Evolutionary conservation across 2,113 vertebrate genomes (phyloP).

Genomic region (Notiomystis cincta): DNA sequence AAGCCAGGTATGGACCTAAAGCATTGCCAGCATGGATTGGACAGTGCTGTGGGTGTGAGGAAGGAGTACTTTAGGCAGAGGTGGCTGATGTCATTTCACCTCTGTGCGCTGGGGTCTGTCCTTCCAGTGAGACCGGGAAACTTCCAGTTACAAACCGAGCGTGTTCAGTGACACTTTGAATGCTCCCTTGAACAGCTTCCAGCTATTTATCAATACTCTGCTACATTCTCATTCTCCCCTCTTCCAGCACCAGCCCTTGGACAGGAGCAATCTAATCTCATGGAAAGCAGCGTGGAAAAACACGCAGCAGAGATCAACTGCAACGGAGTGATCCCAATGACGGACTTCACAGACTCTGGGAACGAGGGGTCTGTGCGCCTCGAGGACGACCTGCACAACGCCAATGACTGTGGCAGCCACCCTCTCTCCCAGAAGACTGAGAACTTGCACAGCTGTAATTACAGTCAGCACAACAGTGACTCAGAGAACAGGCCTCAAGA

Average conservation of each 20-base stretch:
- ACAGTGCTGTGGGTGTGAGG: background rate
- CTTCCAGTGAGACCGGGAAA: background rate
- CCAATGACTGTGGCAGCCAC: constrained; percentile 70
- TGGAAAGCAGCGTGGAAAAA: constrained; percentile 54
- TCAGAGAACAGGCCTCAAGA: constrained; percentile 49
- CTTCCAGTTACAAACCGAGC: background rate
- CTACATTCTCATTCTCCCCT: background rate
- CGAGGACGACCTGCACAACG: constrained; percentile 81
- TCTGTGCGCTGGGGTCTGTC: background rate
- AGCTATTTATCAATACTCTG: background rate
- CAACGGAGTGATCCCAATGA: constrained; percentile 73
- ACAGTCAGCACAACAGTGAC: constrained; percentile 52
- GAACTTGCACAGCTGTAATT: background rate
- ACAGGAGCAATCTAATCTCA: constrained; percentile 37
- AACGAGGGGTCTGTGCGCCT: constrained; percentile 65
- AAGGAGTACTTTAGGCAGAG: background rate
- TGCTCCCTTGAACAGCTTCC: background rate
- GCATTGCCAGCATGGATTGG: background rate
- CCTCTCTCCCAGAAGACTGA: constrained; percentile 31
- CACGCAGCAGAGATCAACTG: constrained; percentile 77
- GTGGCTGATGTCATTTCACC: background rate
- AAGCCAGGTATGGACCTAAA: constrained; percentile 71
- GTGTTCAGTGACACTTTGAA: background rate
- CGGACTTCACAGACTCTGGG: constrained; percentile 48
- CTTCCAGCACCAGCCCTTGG: constrained; percentile 52